Percentiles rank a stretch among this genome's conserved stretches.
Conservation (phyloP, 2,888 invertebrate genomes). For the Bimastos eiseni region DNA sequence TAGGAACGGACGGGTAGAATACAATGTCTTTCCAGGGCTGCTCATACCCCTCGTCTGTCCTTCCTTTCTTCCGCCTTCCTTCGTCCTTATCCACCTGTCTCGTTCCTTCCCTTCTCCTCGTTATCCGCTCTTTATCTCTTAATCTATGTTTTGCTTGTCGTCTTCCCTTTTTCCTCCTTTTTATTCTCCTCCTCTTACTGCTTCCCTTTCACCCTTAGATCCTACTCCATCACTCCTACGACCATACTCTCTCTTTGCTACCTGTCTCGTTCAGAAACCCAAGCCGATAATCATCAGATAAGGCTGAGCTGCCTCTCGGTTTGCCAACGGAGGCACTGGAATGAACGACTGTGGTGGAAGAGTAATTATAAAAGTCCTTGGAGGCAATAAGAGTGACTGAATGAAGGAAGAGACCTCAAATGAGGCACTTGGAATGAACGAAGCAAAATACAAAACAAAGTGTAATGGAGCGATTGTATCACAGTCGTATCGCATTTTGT, state of each 20-base stretch:
- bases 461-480: too few relatives aligned
- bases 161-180: neutral
- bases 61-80: neutral
- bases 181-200: neutral
- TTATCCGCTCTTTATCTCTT: neutral
- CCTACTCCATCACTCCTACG: neutral
- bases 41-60: neutral
- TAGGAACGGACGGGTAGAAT: too few relatives aligned
- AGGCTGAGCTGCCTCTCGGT: neutral
- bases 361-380: too few relatives aligned
- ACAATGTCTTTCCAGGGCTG: neutral
- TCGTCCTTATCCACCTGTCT: neutral
- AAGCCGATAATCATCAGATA: neutral
- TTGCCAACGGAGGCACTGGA: too few relatives aligned
- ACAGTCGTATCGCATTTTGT: too few relatives aligned
- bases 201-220: neutral
- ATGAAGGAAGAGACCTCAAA: too few relatives aligned
- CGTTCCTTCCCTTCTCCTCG: neutral
- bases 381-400: too few relatives aligned
- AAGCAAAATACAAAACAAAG: too few relatives aligned
- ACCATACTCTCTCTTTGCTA: neutral
- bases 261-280: neutral
- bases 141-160: neutral
- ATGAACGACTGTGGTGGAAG: too few relatives aligned
- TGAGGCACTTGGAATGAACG: too few relatives aligned